Conservation (phyloP, 2,797 vertebrate genomes). For the Chaetophractus vellerosus region DNA sequence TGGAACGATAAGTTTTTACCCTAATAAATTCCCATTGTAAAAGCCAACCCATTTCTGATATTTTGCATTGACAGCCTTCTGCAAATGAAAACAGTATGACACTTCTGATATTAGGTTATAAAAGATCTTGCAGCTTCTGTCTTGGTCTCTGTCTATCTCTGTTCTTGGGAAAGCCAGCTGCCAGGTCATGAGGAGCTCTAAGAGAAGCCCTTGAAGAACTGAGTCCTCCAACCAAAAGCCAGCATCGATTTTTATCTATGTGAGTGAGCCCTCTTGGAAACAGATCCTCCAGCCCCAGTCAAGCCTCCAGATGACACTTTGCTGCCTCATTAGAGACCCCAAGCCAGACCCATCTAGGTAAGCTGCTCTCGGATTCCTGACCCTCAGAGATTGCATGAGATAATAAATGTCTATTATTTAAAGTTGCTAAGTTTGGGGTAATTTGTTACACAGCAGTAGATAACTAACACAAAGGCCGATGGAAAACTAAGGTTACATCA, state of each 20-base stretch:
- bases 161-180: neutral
- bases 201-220: neutral
- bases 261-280: neutral
- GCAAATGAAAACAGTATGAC: neutral
- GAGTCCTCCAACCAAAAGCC: neutral
- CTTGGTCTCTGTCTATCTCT: neutral
- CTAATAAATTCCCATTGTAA: too few relatives aligned
- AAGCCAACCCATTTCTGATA: too few relatives aligned
- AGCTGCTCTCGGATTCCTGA: neutral
- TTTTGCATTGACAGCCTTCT: too few relatives aligned
- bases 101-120: neutral
- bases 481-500: neutral
- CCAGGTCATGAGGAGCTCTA: neutral
- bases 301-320: neutral
- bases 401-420: neutral
- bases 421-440: neutral
- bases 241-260: neutral
- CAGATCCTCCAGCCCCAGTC: neutral
- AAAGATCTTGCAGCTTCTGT: neutral
- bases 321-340: neutral
- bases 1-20: too few relatives aligned
- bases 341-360: neutral
- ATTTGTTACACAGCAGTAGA: neutral
- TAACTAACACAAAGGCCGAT: neutral
- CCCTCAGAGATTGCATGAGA: neutral